Percentiles rank a stretch among this genome's conserved stretches.
These are phyloP conservation scores for Lasioglossum lativentre DNA, from an alignment of 2,888 invertebrate species.

Conservation along the genomic window DNA sequence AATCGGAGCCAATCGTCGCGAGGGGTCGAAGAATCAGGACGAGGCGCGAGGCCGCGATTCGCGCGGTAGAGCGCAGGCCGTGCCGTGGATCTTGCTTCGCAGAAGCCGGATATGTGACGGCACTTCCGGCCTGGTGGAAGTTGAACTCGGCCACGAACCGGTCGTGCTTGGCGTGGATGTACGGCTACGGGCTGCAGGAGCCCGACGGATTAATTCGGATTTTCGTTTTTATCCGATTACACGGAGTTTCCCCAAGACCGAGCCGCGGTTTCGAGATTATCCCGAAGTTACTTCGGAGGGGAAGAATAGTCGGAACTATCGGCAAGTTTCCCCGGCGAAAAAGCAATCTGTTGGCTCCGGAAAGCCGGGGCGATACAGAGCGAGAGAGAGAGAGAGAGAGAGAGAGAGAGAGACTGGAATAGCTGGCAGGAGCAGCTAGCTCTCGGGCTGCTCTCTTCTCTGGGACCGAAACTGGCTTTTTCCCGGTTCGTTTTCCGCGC, in stretches of 20 bases:
- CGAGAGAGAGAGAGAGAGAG: background rate
- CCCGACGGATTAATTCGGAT: constrained; percentile 78
- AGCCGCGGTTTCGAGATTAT: constrained; percentile 63
- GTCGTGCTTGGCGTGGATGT: constrained; percentile 58
- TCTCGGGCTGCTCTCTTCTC: background rate
- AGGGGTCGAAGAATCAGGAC: constrained; percentile 25
- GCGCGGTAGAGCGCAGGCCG: constrained; percentile 44
- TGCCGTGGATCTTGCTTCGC: constrained; percentile 72
- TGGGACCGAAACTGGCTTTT: background rate
- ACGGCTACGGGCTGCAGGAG: constrained; percentile 43
- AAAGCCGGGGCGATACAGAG: constrained; percentile 37
- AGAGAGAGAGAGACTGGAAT: too few relatives aligned
- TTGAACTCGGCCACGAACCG: constrained; percentile 70
- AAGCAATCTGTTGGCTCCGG: constrained; percentile 50
- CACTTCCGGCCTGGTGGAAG: constrained; percentile 75
- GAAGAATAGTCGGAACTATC: constrained; percentile 49
- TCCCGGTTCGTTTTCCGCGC: background rate
- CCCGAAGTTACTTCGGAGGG: constrained; percentile 36
- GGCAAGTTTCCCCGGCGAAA: constrained; percentile 51
- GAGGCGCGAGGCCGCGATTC: constrained; percentile 16
- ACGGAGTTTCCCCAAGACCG: constrained; percentile 64
- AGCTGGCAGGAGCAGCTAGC: background rate
- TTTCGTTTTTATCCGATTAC: constrained; percentile 79
- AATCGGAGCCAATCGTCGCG: background rate
- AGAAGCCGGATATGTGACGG: constrained; percentile 79